These are phyloP conservation scores for Chelonus insularis DNA, from an alignment of 1,140 invertebrate species.

Conservation along the genomic window DNA sequence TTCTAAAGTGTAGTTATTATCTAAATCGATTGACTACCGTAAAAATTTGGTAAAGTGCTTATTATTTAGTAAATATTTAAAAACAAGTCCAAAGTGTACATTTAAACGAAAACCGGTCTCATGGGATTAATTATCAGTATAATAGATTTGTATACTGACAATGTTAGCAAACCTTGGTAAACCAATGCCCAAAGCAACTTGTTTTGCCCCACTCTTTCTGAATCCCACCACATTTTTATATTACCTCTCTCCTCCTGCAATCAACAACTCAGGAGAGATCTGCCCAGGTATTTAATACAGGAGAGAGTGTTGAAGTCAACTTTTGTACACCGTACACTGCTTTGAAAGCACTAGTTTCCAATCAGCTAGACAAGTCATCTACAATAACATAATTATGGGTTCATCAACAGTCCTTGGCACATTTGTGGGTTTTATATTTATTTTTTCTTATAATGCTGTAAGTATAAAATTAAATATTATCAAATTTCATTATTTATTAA, in stretches of 20 bases:
- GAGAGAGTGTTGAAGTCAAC: neutral
- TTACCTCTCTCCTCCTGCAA: too few species aligned
- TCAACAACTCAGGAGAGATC: neutral
- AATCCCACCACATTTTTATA: neutral
- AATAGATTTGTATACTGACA: neutral
- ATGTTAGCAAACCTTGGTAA: neutral
- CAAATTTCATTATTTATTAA: neutral
- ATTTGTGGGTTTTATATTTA: neutral
- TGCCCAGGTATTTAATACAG: neutral
- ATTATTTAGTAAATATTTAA: too few species aligned
- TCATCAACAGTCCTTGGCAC: neutral
- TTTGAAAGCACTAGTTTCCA: too few species aligned
- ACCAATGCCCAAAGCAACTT: neutral
- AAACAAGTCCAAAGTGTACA: too few species aligned
- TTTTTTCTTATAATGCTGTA: neutral
- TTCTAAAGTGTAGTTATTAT: too few species aligned
- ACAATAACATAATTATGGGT: neutral
- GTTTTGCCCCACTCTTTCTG: neutral
- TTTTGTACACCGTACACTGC: neutral
- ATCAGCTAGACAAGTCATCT: too few species aligned
- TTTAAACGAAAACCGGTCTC: too few species aligned
- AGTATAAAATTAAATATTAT: neutral
- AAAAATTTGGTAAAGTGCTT: too few species aligned
- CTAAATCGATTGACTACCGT: too few species aligned
- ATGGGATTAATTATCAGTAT: neutral